Conservation (phyloP, 23 tunicate species). For the Halocynthia roretzi region DNA sequence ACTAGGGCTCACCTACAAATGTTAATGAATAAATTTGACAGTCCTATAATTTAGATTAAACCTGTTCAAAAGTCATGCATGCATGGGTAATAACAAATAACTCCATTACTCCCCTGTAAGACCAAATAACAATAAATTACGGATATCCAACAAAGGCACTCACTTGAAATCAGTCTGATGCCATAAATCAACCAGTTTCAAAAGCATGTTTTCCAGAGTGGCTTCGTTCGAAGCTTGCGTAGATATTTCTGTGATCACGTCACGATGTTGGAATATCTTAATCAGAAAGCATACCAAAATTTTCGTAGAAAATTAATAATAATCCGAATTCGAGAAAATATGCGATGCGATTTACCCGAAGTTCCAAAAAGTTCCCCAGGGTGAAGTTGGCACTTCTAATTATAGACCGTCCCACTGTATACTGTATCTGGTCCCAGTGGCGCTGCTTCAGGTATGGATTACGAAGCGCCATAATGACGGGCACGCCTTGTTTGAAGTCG, state of each 20-base stretch:
- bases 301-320: not conserved
- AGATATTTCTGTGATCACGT: slow-evolving; percentile 76
- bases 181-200: slow-evolving; percentile 59
- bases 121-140: no score
- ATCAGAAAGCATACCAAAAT: not conserved
- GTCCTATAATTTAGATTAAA: no score
- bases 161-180: slow-evolving; percentile 85
- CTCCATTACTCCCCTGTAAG: no score
- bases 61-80: no score
- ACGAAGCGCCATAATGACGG: slow-evolving; percentile 68
- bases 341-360: slow-evolving; percentile 37
- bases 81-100: no score
- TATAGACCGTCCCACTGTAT: slow-evolving; percentile 86
- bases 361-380: slow-evolving; percentile 65
- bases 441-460: slow-evolving; percentile 64
- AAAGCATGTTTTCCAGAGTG: slow-evolving; percentile 69
- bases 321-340: not conserved
- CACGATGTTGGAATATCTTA: slow-evolving; percentile 78
- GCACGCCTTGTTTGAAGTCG: slow-evolving; percentile 84
- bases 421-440: slow-evolving; percentile 96
- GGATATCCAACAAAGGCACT: not conserved
- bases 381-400: slow-evolving; percentile 70
- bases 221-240: slow-evolving; percentile 93
- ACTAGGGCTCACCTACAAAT: no score
- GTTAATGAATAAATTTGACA: no score